Evolutionary conservation across 2,113 vertebrate genomes (phyloP).

Genomic region (Sturnus vulgaris): DNA sequence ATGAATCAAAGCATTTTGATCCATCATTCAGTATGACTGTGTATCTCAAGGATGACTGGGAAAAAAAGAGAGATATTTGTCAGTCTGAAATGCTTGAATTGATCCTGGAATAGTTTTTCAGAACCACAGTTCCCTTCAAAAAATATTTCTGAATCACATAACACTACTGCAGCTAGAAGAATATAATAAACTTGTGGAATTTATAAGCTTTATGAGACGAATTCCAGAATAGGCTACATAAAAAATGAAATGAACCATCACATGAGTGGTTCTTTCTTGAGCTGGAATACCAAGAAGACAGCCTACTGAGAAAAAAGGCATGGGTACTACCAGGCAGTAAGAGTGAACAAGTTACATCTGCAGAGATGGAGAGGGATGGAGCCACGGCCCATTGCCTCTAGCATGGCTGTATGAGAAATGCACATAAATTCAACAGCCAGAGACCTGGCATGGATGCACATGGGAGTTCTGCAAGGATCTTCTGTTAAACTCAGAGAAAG

Average conservation of each 20-base stretch:
- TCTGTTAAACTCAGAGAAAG: not conserved
- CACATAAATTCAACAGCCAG: not conserved
- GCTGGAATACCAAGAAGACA: not conserved
- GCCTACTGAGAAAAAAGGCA: not conserved
- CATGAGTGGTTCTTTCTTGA: not conserved
- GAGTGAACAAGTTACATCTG: not conserved
- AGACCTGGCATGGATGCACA: not conserved
- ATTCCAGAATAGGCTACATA: not conserved
- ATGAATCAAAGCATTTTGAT: not conserved
- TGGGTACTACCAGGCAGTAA: not conserved
- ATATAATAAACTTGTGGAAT: not conserved
- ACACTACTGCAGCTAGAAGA: not conserved
- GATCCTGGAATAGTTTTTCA: not conserved
- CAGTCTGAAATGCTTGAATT: not conserved
- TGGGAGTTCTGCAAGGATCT: not conserved
- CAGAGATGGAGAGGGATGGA: not conserved
- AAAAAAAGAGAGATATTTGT: not conserved
- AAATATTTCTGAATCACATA: not conserved
- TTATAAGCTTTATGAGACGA: not conserved
- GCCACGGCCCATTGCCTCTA: not conserved
- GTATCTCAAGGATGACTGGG: not conserved
- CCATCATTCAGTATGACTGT: not conserved
- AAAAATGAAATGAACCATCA: not conserved
- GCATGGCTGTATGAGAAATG: not conserved
- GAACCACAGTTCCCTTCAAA: not conserved